These are phyloP conservation scores for Neostethus bicornis DNA, from an alignment of 2,797 vertebrate species.

Conservation along the genomic window DNA sequence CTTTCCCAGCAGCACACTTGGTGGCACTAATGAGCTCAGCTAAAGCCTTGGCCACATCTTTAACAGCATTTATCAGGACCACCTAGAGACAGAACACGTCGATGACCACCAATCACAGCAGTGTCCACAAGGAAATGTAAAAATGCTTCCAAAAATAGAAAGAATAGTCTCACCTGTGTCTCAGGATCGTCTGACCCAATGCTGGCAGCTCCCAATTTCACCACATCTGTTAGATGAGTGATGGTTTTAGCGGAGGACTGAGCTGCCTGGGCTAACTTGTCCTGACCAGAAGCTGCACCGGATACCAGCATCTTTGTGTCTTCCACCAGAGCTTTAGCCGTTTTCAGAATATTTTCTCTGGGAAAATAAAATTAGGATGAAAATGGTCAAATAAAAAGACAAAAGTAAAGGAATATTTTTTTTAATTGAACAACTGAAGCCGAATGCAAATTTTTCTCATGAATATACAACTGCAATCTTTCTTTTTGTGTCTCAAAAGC, in stretches of 20 bases:
- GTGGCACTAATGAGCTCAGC: conserved; percentile 96
- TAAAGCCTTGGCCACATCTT: conserved; percentile 96
- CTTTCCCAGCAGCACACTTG: conserved; percentile 94
- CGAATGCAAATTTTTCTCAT: too few species aligned
- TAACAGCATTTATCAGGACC: conserved; percentile 96
- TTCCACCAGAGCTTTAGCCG: conserved; percentile 85
- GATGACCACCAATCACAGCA: conserved; percentile 12
- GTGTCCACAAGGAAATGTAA: too few species aligned
- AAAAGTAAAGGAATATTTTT: not conserved
- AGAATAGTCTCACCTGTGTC: conserved; percentile 85
- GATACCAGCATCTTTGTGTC: conserved; percentile 97
- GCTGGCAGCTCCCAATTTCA: conserved; percentile 94
- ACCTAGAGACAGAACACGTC: conserved; percentile 78
- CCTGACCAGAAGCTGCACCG: conserved; percentile 93
- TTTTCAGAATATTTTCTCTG: conserved; percentile 75
- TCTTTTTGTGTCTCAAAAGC: too few species aligned
- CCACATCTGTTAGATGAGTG: conserved; percentile 95
- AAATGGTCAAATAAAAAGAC: not conserved
- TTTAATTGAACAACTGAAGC: not conserved
- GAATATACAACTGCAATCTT: too few species aligned
- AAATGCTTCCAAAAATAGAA: too few species aligned
- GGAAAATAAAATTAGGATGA: conserved; percentile 6
- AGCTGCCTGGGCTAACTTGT: conserved; percentile 92
- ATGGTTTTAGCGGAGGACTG: conserved; percentile 96
- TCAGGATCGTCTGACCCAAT: conserved; percentile 94